Evolutionary conservation across 2,797 vertebrate species (phyloP).

Genomic region (Sus cebifrons): DNA sequence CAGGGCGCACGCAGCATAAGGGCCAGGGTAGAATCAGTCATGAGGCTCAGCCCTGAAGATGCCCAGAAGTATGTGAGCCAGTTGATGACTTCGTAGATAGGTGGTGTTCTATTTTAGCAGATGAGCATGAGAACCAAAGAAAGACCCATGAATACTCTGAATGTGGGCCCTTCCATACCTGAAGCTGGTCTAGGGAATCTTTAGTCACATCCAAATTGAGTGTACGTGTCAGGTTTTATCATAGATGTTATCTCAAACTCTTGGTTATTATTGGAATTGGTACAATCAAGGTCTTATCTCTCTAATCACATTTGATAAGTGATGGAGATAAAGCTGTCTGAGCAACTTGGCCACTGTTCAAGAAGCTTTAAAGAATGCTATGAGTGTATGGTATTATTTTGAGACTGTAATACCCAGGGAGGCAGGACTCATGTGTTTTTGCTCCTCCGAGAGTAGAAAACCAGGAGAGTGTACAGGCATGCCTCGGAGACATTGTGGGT

Average conservation of each 20-base stretch:
- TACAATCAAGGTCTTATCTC: neutral
- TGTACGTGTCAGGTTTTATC: neutral
- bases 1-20: rapidly evolving
- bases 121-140: neutral
- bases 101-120: neutral
- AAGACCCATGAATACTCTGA: neutral
- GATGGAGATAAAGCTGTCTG: neutral
- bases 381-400: neutral
- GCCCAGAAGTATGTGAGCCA: neutral
- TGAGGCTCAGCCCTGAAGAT: neutral
- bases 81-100: neutral
- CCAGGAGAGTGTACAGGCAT: neutral
- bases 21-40: neutral
- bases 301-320: neutral
- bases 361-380: neutral
- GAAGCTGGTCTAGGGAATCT: neutral
- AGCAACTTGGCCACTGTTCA: conserved; percentile 5
- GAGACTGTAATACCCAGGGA: neutral
- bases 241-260: neutral
- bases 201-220: neutral
- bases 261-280: neutral
- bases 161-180: neutral
- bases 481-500: neutral
- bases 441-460: neutral
- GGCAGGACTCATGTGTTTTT: neutral